Percentiles rank a stretch among this genome's conserved stretches.
These are phyloP conservation scores for Tretioscincus oriximinensis DNA, from an alignment of 2,113 vertebrate genomes.

Conservation along the genomic window DNA sequence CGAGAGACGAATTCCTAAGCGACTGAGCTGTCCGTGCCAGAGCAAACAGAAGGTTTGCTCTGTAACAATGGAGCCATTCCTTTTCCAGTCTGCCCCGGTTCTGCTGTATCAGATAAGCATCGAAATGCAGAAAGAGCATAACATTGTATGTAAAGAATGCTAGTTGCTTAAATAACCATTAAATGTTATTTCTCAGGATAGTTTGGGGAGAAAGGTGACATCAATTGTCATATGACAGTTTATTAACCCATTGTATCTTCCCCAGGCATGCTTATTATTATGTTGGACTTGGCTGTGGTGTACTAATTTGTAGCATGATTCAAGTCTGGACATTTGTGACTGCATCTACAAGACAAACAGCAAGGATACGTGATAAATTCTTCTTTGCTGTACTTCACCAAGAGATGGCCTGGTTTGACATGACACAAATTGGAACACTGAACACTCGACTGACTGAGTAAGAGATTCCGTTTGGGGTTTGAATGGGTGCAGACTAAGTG, in stretches of 20 bases:
- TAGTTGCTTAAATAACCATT: neutral
- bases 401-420: conserved; percentile 81
- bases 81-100: no score
- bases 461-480: conserved; percentile 25
- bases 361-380: conserved; percentile 72
- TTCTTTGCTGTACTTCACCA: conserved; percentile 80
- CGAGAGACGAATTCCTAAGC: no score
- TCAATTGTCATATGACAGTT: neutral
- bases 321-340: conserved; percentile 72
- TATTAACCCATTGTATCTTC: conserved; percentile 23
- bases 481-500: neutral
- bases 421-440: conserved; percentile 68
- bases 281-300: conserved; percentile 65
- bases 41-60: no score
- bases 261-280: conserved; percentile 75
- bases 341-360: conserved; percentile 67
- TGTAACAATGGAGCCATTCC: no score
- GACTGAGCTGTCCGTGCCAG: no score
- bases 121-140: neutral
- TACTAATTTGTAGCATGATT: conserved; percentile 63
- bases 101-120: no score
- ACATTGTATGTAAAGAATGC: neutral
- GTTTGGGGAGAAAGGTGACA: neutral
- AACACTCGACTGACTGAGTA: conserved; percentile 79
- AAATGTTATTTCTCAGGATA: neutral